Evolutionary conservation across 2,797 vertebrate genomes (phyloP), one percentile per base, ranked within the genome.

Genomic region (Gastrophryne carolinensis): DNA sequence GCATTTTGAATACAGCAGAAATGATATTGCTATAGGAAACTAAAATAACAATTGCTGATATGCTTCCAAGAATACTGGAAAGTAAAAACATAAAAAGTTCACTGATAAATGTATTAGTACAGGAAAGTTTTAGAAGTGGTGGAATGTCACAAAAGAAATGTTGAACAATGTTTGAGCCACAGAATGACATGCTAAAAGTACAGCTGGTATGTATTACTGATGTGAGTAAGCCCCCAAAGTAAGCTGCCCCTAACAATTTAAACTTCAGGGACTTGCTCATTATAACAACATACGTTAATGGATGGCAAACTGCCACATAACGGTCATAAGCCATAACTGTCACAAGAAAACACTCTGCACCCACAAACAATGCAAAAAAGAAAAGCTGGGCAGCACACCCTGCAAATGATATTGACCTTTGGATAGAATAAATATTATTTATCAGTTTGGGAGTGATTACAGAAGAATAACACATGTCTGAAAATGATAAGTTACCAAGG

Each of bases 61-160:
- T 80, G 0, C 81, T 82, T 29, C 83, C 82, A 3, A 81, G 6
- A 49, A 50, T 7, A 52, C 29, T 35, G 13, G 57, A 61, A 8
- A 62, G 12, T 0, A 9, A 44, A 30, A 84, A 54, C 34, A 86
- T 82, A 1, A 84, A 52, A 3, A 84, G 66, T 21, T 89, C 81
- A 3, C 35, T 87, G 27, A 84, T 1, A 0, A 70, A 1, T 0
- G 82, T 89, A 23, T 80, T 26, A 3, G 85, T 87, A 1, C 85
- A 89, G 11, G 86, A 84, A 19, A 80, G 63, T 0, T 53, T 73
- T 23, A 86, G 80, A 15, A 89, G 75, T 37, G 83, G 82, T 19
- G 83, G 81, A 0, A 80, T 83, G 2, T 88, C 86, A 41, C 87
- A 90, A 68, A 89, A 88, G 41, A 87, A 89, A 58, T 87, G 84